Conservation (phyloP, 1,140 invertebrate genomes). For the Cylas formicarius region DNA sequence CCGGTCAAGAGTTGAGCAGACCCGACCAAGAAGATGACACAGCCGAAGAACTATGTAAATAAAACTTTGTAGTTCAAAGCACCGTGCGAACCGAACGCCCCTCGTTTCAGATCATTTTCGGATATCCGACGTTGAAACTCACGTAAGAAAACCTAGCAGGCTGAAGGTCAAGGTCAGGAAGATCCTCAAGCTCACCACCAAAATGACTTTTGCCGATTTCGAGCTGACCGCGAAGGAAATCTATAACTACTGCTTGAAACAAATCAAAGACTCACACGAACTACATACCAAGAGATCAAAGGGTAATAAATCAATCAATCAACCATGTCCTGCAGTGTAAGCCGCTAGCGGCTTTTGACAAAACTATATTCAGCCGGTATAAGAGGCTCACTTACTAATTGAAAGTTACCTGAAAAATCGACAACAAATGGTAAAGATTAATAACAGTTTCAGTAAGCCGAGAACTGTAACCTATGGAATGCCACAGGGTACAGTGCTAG, state of each 20-base stretch:
- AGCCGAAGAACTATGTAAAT: background rate
- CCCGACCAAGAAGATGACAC: background rate
- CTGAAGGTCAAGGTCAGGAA: slow-evolving; percentile 5
- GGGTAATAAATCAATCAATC: too few species aligned
- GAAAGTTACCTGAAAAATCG: too few species aligned
- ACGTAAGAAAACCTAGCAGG: background rate
- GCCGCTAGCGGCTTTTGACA: too few species aligned
- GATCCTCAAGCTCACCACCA: slow-evolving; percentile 1
- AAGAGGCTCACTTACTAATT: too few species aligned
- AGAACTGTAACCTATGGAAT: too few species aligned
- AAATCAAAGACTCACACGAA: slow-evolving; percentile 23
- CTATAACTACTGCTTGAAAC: slow-evolving; percentile 23
- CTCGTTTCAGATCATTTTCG: slow-evolving; percentile 13
- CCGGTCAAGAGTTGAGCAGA: too few species aligned
- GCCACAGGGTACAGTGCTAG: too few species aligned
- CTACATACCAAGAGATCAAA: slow-evolving; percentile 16
- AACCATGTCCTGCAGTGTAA: too few species aligned
- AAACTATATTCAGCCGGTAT: too few species aligned
- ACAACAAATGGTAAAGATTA: too few species aligned
- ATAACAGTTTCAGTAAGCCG: too few species aligned
- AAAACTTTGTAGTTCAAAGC: background rate
- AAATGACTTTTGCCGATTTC: slow-evolving; percentile 13
- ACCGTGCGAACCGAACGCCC: too few species aligned
- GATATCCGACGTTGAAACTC: slow-evolving; percentile 14
- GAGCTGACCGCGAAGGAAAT: slow-evolving; percentile 17